phyloP scores from a whole-genome alignment of 2,797 vertebrate genomes.

The Podargus strigoides region DNA sequence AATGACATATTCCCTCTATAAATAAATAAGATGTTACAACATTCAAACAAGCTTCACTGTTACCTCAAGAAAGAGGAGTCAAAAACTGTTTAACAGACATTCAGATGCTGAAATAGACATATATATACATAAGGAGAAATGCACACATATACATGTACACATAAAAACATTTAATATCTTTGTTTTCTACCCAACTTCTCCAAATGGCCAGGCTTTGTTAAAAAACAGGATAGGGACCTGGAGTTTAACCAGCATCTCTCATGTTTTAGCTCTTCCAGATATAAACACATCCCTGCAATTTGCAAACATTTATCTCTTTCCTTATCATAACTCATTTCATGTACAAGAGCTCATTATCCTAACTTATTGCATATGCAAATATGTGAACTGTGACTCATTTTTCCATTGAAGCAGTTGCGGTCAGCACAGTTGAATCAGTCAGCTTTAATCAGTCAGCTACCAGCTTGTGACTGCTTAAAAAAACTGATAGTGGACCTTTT shows the following conservation, averaged over 20 bases:
- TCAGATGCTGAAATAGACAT: neutral
- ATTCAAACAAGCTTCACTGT: neutral
- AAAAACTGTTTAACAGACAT: neutral
- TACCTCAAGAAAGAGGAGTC: neutral
- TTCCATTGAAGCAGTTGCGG: neutral
- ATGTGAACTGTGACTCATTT: neutral
- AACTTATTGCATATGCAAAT: neutral
- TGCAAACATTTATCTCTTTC: neutral
- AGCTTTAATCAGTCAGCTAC: conserved; percentile 44
- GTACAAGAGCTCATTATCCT: neutral
- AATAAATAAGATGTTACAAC: neutral
- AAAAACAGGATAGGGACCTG: neutral
- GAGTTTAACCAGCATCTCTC: neutral
- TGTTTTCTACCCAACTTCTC: neutral
- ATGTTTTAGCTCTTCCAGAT: neutral
- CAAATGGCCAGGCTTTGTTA: neutral
- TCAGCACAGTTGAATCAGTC: neutral
- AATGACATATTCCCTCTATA: neutral
- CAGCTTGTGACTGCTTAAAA: conserved; percentile 22
- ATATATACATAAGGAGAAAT: rapidly evolving
- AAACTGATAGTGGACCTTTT: neutral
- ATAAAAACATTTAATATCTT: neutral
- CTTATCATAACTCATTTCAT: neutral
- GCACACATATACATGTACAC: neutral
- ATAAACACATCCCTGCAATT: neutral